These are phyloP conservation scores for Aleadryas rufinucha DNA, from an alignment of 2,113 vertebrate genomes.

Conservation along the genomic window DNA sequence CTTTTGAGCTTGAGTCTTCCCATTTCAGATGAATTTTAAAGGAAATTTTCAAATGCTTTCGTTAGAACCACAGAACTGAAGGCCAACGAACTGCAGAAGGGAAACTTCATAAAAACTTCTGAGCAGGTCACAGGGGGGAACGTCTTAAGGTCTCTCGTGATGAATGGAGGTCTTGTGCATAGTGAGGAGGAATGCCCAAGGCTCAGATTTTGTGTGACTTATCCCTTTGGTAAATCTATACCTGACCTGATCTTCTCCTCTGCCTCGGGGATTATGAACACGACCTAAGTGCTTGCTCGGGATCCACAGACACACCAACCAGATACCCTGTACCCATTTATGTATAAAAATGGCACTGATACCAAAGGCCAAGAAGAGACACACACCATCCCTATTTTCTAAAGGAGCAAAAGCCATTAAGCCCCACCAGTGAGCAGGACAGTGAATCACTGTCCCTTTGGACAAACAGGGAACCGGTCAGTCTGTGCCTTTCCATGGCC, in stretches of 20 bases:
- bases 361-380: not conserved
- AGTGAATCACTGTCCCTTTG: not conserved
- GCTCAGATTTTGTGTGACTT: constrained; percentile 56
- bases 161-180: constrained; percentile 40
- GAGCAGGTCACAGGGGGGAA: not conserved
- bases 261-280: not conserved
- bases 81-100: not conserved
- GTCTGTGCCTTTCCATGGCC: not conserved
- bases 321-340: not conserved
- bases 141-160: not conserved
- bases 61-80: not conserved
- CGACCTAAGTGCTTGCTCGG: not conserved
- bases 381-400: not conserved
- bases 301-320: not conserved
- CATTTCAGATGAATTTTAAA: not conserved
- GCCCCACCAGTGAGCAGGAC: not conserved
- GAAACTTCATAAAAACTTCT: not conserved
- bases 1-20: not conserved
- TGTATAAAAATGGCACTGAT: not conserved
- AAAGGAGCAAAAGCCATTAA: not conserved
- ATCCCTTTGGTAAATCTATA: constrained; percentile 46
- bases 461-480: not conserved
- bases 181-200: not conserved
- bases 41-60: not conserved
- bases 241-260: constrained; percentile 36